These are phyloP conservation scores for Drosophila affinis DNA, from an alignment of 2,888 invertebrate species.

Conservation along the genomic window DNA sequence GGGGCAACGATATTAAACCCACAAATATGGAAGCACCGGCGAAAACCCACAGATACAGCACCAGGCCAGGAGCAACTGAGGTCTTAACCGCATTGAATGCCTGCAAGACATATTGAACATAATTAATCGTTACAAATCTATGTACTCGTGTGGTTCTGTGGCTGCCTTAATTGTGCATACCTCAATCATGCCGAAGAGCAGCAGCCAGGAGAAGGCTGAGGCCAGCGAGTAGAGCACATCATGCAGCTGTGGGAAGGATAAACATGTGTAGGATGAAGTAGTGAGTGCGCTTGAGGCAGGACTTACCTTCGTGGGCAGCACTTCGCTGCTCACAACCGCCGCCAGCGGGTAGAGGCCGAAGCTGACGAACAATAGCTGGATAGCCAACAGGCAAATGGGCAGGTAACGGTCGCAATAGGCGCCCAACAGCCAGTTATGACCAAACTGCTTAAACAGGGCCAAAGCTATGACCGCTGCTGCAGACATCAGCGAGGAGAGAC, in stretches of 20 bases:
- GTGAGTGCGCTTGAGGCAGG: fast-evolving
- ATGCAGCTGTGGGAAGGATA: conserved; percentile 51
- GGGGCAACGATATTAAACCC: conserved; percentile 63
- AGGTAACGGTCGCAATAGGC: conserved; percentile 49
- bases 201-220: conserved; percentile 66
- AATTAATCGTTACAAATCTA: neutral
- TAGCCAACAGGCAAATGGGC: conserved; percentile 62
- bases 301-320: conserved; percentile 76
- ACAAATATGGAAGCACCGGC: conserved; percentile 71
- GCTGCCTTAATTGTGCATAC: conserved; percentile 28
- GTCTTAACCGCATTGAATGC: conserved; percentile 61
- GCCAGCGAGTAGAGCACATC: conserved; percentile 61
- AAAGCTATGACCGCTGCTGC: conserved; percentile 60
- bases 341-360: conserved; percentile 78
- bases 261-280: too few species aligned
- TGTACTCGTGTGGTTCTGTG: neutral
- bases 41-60: conserved; percentile 75
- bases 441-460: conserved; percentile 57
- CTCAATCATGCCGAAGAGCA: conserved; percentile 71
- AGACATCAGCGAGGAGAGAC: conserved; percentile 67
- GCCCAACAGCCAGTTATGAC: conserved; percentile 39
- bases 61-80: conserved; percentile 49
- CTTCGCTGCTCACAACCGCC: conserved; percentile 75
- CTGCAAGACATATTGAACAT: conserved; percentile 25
- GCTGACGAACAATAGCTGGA: conserved; percentile 70